phyloP scores from a whole-genome alignment of 2,888 invertebrate genomes.

The Syritta pipiens region DNA sequence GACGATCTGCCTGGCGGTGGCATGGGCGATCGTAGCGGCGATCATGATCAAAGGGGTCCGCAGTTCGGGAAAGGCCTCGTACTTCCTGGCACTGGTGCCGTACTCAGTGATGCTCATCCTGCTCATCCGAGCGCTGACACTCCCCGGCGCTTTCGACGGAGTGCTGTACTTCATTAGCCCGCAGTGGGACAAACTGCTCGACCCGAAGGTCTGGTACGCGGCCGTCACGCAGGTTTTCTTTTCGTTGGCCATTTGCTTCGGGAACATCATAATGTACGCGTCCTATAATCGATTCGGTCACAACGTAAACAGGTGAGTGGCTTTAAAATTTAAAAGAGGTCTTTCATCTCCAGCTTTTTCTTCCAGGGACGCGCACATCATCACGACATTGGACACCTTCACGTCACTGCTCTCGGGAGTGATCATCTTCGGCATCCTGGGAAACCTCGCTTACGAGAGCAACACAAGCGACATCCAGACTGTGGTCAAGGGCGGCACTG shows the following conservation, averaged over 20 bases:
- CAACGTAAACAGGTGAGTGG: constrained; percentile 81
- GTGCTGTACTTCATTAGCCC: constrained; percentile 84
- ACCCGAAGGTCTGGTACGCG: constrained; percentile 82
- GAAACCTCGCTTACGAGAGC: constrained; percentile 86
- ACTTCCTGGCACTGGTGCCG: constrained; percentile 86
- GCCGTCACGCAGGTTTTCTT: constrained; percentile 84
- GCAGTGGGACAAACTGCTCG: constrained; percentile 81
- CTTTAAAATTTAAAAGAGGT: no score
- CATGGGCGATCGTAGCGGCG: constrained; percentile 81
- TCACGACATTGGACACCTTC: constrained; percentile 89
- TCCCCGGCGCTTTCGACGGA: constrained; percentile 83
- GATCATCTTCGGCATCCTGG: constrained; percentile 91
- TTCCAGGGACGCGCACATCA: constrained; percentile 87
- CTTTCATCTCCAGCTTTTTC: background rate
- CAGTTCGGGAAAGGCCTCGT: constrained; percentile 84
- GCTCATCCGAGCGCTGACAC: constrained; percentile 82
- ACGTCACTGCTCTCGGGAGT: constrained; percentile 90
- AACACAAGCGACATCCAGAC: constrained; percentile 82
- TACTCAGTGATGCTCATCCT: constrained; percentile 83
- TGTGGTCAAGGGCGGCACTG: constrained; percentile 87
- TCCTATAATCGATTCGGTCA: constrained; percentile 83
- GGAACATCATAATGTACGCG: constrained; percentile 83
- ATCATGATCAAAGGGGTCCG: constrained; percentile 82
- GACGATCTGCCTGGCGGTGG: constrained; percentile 80
- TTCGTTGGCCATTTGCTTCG: constrained; percentile 83